Evolutionary conservation across 2,113 vertebrate species (phyloP).

Genomic region (Strix uralensis): DNA sequence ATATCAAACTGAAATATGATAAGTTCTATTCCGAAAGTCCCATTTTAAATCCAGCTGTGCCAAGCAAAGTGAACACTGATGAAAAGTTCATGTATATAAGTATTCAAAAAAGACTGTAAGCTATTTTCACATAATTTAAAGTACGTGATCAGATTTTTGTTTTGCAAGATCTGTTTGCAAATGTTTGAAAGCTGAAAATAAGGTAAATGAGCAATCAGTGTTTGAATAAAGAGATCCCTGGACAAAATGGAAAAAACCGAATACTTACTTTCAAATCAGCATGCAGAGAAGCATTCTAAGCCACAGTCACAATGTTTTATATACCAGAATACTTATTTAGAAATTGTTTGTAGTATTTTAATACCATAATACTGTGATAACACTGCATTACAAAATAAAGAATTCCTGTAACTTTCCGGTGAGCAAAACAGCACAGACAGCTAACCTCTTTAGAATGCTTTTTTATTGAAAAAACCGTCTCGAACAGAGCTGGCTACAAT

Average conservation of each 20-base stretch:
- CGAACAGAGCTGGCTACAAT: neutral
- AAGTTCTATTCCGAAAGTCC: neutral
- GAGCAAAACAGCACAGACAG: conserved; percentile 2
- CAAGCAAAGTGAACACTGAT: neutral
- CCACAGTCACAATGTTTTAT: neutral
- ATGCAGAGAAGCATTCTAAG: neutral
- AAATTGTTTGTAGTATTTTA: neutral
- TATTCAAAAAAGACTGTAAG: neutral
- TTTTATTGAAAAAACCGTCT: neutral
- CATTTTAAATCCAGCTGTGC: neutral
- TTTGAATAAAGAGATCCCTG: neutral
- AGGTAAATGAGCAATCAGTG: neutral
- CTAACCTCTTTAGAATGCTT: neutral
- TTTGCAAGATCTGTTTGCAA: neutral
- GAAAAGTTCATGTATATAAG: neutral
- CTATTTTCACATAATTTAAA: neutral
- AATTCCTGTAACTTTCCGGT: neutral
- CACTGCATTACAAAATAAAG: neutral
- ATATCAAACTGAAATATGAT: neutral
- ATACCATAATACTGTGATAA: neutral
- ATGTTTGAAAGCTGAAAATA: neutral
- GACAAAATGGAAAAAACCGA: neutral
- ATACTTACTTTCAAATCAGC: neutral
- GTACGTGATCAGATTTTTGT: neutral
- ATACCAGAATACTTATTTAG: neutral